These are phyloP conservation scores for Catharus bicknelli DNA, from an alignment of 2,113 vertebrate genomes.

Conservation along the genomic window DNA sequence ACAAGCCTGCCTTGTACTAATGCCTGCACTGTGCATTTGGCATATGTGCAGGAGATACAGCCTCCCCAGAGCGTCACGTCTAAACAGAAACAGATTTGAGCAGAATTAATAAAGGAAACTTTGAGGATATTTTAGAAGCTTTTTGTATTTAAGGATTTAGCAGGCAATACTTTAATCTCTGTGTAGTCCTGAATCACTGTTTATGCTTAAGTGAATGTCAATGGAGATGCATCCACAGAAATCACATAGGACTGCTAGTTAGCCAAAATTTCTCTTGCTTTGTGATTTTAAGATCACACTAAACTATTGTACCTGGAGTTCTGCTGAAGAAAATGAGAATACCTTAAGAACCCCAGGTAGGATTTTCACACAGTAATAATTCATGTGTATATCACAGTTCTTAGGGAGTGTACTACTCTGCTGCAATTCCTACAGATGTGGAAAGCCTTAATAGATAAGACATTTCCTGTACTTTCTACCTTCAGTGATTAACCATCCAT, in stretches of 20 bases:
- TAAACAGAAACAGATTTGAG: neutral
- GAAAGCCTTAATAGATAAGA: neutral
- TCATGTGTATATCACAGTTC: neutral
- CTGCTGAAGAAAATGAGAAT: neutral
- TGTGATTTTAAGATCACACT: accelerated
- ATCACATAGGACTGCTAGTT: neutral
- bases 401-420: neutral
- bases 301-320: neutral
- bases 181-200: neutral
- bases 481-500: neutral
- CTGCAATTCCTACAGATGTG: neutral
- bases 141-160: neutral
- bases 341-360: neutral
- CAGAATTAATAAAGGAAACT: neutral
- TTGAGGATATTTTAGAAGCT: neutral
- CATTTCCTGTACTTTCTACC: neutral
- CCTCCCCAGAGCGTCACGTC: accelerated
- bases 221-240: accelerated
- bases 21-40: neutral
- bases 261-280: neutral
- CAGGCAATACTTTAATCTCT: neutral
- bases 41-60: neutral
- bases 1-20: neutral
- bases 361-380: neutral
- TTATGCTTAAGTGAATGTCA: neutral